Conservation (phyloP, 53 echinoderm and acorn worm genomes). For the Henricia sp. region DNA sequence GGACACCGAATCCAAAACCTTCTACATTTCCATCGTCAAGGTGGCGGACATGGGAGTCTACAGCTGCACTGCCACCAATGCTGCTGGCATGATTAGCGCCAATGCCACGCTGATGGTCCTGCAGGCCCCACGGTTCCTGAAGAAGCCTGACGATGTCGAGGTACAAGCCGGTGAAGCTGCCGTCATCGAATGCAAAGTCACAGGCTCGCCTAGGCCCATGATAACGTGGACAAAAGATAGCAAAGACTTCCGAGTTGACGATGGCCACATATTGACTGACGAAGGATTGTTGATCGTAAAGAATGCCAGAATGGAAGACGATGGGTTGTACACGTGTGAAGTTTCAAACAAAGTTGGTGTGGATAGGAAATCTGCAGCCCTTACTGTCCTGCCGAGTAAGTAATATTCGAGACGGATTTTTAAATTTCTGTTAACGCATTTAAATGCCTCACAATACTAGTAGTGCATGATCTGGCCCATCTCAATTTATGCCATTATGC, state of each 20-base stretch:
- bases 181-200: slow-evolving; percentile 82
- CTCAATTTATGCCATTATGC: too few species aligned
- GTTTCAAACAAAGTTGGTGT: slow-evolving; percentile 76
- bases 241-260: slow-evolving; percentile 42
- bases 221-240: slow-evolving; percentile 87
- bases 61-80: slow-evolving; percentile 89
- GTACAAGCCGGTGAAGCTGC: slow-evolving; percentile 73
- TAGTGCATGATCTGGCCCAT: too few species aligned
- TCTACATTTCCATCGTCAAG: slow-evolving; percentile 85
- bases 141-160: slow-evolving; percentile 62
- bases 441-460: too few species aligned
- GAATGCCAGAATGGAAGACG: slow-evolving; percentile 62
- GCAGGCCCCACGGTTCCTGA: slow-evolving; percentile 70
- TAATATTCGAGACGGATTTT: background rate
- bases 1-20: slow-evolving; percentile 72
- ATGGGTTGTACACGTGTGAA: slow-evolving; percentile 77
- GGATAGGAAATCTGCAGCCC: slow-evolving; percentile 60
- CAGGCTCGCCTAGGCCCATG: slow-evolving; percentile 79
- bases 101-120: slow-evolving; percentile 90
- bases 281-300: slow-evolving; percentile 80
- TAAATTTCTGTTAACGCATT: background rate
- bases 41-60: slow-evolving; percentile 86
- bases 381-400: slow-evolving; percentile 74
- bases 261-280: slow-evolving; percentile 65
- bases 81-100: slow-evolving; percentile 86